phyloP scores from a whole-genome alignment of 2,888 invertebrate species.

The Iselma pallidipennis region DNA sequence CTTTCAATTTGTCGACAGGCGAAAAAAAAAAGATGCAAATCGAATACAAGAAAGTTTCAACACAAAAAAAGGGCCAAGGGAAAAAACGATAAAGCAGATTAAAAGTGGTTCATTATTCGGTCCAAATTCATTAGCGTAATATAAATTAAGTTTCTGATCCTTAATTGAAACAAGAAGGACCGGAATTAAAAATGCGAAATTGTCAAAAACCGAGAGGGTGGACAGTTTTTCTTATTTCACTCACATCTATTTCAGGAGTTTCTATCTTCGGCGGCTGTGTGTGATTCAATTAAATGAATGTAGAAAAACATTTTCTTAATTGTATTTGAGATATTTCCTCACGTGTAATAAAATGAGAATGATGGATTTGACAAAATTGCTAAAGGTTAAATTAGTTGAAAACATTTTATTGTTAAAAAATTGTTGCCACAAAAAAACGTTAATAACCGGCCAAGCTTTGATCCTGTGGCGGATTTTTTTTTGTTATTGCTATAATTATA shows the following conservation, averaged over 20 bases:
- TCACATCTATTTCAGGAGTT: not conserved
- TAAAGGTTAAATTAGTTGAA: not conserved
- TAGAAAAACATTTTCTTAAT: conserved; percentile 23
- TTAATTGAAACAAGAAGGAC: conserved; percentile 32
- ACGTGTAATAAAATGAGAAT: too few species aligned
- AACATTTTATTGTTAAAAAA: not conserved
- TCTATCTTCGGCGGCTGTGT: not conserved
- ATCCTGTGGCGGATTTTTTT: too few species aligned
- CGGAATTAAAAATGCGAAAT: conserved; percentile 28
- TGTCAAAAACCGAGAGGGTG: conserved; percentile 5
- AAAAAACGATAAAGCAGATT: conserved; percentile 41
- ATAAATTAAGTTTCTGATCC: conserved; percentile 36
- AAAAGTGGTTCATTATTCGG: conserved; percentile 41
- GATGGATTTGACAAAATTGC: too few species aligned
- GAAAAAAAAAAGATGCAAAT: conserved; percentile 24
- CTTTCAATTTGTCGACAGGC: conserved; percentile 24
- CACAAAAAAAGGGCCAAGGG: not conserved
- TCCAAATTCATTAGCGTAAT: conserved; percentile 38
- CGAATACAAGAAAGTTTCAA: conserved; percentile 27
- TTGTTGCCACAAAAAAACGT: not conserved
- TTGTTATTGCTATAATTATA: not conserved
- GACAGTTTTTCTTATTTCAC: conserved; percentile 12
- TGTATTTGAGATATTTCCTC: conserved; percentile 3
- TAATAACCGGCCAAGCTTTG: not conserved
- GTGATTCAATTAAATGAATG: conserved; percentile 16